phyloP scores from a whole-genome alignment of 2,797 vertebrate genomes.

The Siniperca obscura region DNA sequence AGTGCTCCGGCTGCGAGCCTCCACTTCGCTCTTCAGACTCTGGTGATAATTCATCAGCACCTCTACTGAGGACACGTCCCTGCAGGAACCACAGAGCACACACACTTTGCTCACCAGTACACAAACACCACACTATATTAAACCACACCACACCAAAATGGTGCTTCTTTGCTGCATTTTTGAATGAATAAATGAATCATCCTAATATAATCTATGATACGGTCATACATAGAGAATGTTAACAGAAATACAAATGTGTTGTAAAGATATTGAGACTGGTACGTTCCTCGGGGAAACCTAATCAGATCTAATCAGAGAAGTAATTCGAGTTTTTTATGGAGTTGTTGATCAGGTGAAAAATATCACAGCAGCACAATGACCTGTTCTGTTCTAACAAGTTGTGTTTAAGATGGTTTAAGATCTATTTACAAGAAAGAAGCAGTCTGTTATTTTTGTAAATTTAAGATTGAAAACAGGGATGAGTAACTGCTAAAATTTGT shows the following conservation, averaged over 20 bases:
- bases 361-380: background rate
- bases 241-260: background rate
- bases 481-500: background rate
- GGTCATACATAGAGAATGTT: background rate
- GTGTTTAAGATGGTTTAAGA: background rate
- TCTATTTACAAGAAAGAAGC: background rate
- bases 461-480: background rate
- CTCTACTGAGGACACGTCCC: constrained; percentile 95
- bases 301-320: background rate
- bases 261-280: background rate
- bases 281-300: background rate
- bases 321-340: background rate
- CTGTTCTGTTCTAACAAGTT: background rate
- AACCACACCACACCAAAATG: background rate
- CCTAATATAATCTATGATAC: background rate
- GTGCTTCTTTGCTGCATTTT: background rate
- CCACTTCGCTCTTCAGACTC: constrained; percentile 93
- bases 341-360: background rate
- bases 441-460: background rate
- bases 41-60: constrained; percentile 98
- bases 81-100: constrained; percentile 68
- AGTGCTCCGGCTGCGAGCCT: constrained; percentile 86
- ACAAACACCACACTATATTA: constrained; percentile 10
- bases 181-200: background rate
- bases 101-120: constrained; percentile 10